Percentiles rank a stretch among this genome's conserved stretches.
Evolutionary conservation across 2,888 invertebrate genomes (phyloP).

Genomic region (Xylophagus ater): DNA sequence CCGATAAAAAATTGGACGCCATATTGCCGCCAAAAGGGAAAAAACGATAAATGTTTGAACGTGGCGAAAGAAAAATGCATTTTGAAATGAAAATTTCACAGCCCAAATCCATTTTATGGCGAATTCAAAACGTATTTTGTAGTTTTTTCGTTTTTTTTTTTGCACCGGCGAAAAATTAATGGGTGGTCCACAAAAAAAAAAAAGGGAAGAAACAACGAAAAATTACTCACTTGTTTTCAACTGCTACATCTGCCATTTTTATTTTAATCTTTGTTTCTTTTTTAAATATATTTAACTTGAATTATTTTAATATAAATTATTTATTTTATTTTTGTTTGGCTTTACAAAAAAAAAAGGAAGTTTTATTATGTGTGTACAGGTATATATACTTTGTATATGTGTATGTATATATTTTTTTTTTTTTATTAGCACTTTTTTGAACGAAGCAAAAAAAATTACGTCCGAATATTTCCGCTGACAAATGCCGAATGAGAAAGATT

Average conservation of each 20-base stretch:
- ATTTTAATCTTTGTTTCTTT: conserved; percentile 17
- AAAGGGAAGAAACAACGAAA: conserved; percentile 1
- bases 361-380: too few species aligned
- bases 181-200: too few species aligned
- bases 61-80: too few species aligned
- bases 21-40: conserved; percentile 24
- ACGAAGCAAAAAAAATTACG: conserved; percentile 20
- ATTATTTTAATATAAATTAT: neutral
- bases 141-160: neutral
- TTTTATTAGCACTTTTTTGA: conserved; percentile 19
- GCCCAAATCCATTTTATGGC: too few species aligned
- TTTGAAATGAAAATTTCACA: too few species aligned
- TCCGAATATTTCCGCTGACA: conserved; percentile 31
- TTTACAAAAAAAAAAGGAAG: too few species aligned
- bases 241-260: conserved; percentile 40
- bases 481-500: conserved; percentile 37
- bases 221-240: conserved; percentile 39
- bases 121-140: too few species aligned
- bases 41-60: conserved; percentile 9
- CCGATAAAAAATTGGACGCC: too few species aligned
- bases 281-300: conserved; percentile 5
- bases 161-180: too few species aligned
- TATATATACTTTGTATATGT: too few species aligned
- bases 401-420: too few species aligned
- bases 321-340: too few species aligned